A percentile compares a stretch with the other conserved stretches of the same genome.
Conservation (phyloP, 2,113 vertebrate genomes). For the Anolis carolinensis region DNA sequence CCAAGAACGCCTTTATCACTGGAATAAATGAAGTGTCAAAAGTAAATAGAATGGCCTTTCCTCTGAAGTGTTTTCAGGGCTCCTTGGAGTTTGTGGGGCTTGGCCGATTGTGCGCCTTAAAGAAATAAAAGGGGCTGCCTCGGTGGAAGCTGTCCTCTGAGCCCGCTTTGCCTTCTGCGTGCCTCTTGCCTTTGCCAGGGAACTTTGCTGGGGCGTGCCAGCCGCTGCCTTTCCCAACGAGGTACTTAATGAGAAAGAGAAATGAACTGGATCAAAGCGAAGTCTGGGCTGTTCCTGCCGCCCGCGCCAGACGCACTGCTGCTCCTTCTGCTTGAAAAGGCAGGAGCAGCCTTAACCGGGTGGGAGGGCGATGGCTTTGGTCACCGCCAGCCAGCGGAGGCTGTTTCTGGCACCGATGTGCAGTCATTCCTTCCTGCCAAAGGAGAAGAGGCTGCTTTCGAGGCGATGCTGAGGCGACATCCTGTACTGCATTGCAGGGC, state of each 20-base stretch:
- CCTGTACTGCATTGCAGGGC: slow-evolving; percentile 69
- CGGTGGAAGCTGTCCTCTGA: neutral
- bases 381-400: slow-evolving; percentile 53
- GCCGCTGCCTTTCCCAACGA: slow-evolving; percentile 28
- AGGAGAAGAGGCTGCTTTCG: slow-evolving; percentile 29
- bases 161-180: neutral
- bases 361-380: slow-evolving; percentile 37
- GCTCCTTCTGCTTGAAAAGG: slow-evolving; percentile 30
- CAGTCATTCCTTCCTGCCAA: slow-evolving; percentile 44
- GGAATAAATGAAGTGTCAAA: too few species aligned
- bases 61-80: too few species aligned
- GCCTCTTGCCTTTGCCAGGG: slow-evolving; percentile 37
- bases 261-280: slow-evolving; percentile 17
- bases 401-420: slow-evolving; percentile 54
- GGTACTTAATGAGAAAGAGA: slow-evolving; percentile 49
- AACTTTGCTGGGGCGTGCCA: slow-evolving; percentile 6
- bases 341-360: slow-evolving; percentile 23
- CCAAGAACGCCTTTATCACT: too few species aligned
- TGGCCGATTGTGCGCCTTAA: neutral
- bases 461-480: slow-evolving; percentile 37
- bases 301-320: slow-evolving; percentile 29
- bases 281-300: slow-evolving; percentile 43
- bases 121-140: neutral
- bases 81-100: neutral
- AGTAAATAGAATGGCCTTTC: too few species aligned